These are phyloP conservation scores for Thaumatotibia leucotreta DNA, from an alignment of 1,140 invertebrate genomes.

Conservation along the genomic window DNA sequence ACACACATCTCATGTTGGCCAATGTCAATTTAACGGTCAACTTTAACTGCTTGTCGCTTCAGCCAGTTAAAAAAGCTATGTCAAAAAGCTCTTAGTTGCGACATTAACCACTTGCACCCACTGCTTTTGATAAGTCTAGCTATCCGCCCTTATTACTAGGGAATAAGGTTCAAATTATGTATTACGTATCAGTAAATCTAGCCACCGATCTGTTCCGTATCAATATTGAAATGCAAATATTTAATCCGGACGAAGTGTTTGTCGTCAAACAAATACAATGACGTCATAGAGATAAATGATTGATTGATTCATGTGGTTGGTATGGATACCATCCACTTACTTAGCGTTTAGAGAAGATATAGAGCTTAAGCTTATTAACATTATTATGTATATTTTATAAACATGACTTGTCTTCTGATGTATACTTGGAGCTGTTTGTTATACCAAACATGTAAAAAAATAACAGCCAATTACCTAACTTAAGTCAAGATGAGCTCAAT, in stretches of 20 bases:
- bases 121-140: no score
- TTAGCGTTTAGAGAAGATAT: no score
- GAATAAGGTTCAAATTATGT: no score
- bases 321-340: not conserved
- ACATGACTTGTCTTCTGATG: no score
- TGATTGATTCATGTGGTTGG: conserved; percentile 3
- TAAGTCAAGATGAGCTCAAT: no score
- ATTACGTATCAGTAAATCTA: not conserved
- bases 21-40: not conserved
- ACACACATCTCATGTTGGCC: not conserved
- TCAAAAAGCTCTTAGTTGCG: not conserved
- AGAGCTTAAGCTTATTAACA: no score
- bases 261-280: conserved; percentile 6
- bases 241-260: not conserved
- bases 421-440: no score
- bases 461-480: no score
- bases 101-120: no score
- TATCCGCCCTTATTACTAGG: no score
- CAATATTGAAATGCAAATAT: conserved; percentile 6
- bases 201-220: not conserved
- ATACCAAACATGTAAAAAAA: no score
- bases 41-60: not conserved
- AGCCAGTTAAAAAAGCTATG: not conserved
- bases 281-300: conserved; percentile 10
- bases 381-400: no score